A percentile compares a stretch with the other conserved stretches of the same genome.
Evolutionary conservation across 2,888 invertebrate species (phyloP).

Genomic region (Helobdella robusta): DNA sequence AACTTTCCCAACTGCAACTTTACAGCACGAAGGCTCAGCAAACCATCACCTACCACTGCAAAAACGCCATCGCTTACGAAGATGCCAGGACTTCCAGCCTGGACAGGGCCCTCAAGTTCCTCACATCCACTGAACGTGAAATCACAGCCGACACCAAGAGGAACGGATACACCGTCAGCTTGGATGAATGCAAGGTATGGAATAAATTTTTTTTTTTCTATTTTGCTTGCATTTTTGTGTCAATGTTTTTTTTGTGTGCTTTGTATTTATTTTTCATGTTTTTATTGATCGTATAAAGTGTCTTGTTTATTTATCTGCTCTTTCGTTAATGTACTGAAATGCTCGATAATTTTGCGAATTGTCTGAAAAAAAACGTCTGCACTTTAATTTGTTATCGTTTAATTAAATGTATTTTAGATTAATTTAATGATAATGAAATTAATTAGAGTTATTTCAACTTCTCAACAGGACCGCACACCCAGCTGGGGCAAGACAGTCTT

Average conservation of each 20-base stretch:
- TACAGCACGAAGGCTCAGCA: constrained; percentile 70
- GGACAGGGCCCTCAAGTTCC: constrained; percentile 52
- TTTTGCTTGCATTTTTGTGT: constrained; percentile 11
- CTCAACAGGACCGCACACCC: constrained; percentile 38
- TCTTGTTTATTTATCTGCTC: too few species aligned
- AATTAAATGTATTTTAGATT: background rate
- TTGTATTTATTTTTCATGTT: too few species aligned
- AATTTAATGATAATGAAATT: background rate
- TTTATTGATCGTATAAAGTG: too few species aligned
- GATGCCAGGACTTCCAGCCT: constrained; percentile 59
- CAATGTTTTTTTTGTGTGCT: too few species aligned
- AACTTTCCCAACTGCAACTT: constrained; percentile 73
- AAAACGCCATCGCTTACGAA: constrained; percentile 68
- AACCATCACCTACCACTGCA: constrained; percentile 75
- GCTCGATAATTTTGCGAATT: too few species aligned
- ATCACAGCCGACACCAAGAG: constrained; percentile 28
- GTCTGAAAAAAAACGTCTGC: too few species aligned
- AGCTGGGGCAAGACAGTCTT: constrained; percentile 70
- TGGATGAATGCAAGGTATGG: constrained; percentile 34
- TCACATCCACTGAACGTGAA: constrained; percentile 33
- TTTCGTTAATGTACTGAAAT: too few species aligned
- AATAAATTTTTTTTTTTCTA: background rate
- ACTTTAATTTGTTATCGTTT: too few species aligned
- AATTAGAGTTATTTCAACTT: background rate
- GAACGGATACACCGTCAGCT: constrained; percentile 30